A percentile compares a stretch with the other conserved stretches of the same genome.
These are phyloP conservation scores for Pyrgus malvae DNA, from an alignment of 2,888 invertebrate genomes.

Conservation along the genomic window DNA sequence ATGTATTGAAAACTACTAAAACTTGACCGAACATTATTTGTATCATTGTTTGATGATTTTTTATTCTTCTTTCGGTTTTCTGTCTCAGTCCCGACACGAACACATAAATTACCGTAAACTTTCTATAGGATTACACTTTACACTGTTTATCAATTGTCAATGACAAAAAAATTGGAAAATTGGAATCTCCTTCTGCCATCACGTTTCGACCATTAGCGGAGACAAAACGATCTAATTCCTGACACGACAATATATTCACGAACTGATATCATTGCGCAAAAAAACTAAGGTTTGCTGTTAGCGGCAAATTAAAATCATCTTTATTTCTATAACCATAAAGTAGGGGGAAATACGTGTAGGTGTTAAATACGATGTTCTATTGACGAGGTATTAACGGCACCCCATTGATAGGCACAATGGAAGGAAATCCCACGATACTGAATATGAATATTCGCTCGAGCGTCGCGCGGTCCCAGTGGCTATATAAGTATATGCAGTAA, in stretches of 20 bases:
- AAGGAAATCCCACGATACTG: too few species aligned
- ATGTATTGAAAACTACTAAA: too few species aligned
- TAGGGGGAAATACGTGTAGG: slow-evolving; percentile 38
- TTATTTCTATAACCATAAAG: not conserved
- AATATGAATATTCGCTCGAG: too few species aligned
- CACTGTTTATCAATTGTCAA: slow-evolving; percentile 59
- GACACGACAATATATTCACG: slow-evolving; percentile 74
- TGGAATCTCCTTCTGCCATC: slow-evolving; percentile 67
- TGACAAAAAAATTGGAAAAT: slow-evolving; percentile 70
- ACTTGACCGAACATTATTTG: not conserved
- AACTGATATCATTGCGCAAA: slow-evolving; percentile 79
- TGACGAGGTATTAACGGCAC: slow-evolving; percentile 73
- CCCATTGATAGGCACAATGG: slow-evolving; percentile 74
- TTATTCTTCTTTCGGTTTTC: not conserved
- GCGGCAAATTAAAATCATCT: not conserved
- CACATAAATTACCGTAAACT: slow-evolving; percentile 60
- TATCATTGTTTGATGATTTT: not conserved
- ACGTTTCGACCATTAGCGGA: slow-evolving; percentile 77
- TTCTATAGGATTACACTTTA: slow-evolving; percentile 53
- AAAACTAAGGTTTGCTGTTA: slow-evolving; percentile 48
- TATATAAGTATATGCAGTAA: too few species aligned
- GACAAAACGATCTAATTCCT: slow-evolving; percentile 79
- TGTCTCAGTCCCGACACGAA: slow-evolving; percentile 30
- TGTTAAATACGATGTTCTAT: slow-evolving; percentile 61
- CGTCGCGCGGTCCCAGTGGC: too few species aligned